Evolutionary conservation across 2,888 invertebrate species (phyloP).

Genomic region (Phoronis australis): DNA sequence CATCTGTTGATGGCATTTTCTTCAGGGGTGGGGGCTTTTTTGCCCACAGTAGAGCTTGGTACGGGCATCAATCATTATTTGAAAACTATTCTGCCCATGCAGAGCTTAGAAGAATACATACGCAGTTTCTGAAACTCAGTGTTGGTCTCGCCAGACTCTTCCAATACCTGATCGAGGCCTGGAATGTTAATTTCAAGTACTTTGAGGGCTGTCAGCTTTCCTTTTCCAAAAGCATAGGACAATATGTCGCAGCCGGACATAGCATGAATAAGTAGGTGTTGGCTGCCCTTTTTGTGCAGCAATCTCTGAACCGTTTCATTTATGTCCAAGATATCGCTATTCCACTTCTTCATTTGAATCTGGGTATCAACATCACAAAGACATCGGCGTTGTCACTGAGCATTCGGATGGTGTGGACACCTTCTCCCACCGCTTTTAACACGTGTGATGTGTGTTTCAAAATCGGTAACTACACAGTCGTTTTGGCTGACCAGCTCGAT

Average conservation of each 20-base stretch:
- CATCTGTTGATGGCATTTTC: not conserved
- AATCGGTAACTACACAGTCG: not conserved
- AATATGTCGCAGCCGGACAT: not conserved
- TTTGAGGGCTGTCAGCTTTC: not conserved
- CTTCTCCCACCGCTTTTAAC: not conserved
- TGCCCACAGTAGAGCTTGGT: not conserved
- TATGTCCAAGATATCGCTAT: not conserved
- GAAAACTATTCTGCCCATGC: not conserved
- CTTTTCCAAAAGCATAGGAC: not conserved
- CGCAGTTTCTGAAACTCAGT: not conserved
- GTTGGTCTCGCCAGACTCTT: not conserved
- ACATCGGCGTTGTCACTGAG: not conserved
- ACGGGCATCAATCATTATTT: not conserved
- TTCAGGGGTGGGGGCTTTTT: not conserved
- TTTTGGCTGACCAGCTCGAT: not conserved
- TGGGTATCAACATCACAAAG: not conserved
- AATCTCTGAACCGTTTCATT: not conserved
- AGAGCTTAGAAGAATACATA: not conserved
- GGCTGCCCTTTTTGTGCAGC: not conserved
- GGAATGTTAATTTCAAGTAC: not conserved
- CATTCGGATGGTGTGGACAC: not conserved
- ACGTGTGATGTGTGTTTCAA: not conserved
- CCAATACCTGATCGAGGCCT: not conserved
- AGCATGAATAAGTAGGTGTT: not conserved
- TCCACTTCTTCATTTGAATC: not conserved